Percentiles rank a stretch among this genome's conserved stretches.
These are phyloP conservation scores for Cecidostiba fungosa DNA, from an alignment of 2,888 invertebrate species.

Conservation along the genomic window DNA sequence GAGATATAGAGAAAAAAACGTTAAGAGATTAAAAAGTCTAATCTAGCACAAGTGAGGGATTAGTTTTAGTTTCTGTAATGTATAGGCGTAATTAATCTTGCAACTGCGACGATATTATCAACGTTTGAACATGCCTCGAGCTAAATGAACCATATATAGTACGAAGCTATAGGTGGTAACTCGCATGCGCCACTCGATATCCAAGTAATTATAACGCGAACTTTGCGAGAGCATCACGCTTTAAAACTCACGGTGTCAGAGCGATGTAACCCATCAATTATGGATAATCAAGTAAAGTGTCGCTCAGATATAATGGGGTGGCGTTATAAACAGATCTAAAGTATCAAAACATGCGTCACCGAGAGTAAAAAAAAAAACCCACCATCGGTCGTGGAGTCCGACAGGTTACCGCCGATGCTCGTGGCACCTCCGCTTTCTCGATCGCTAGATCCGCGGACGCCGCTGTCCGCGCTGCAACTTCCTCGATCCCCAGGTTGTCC, in stretches of 20 bases:
- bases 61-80: background rate
- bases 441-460: conserved; percentile 92
- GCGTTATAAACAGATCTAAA: background rate
- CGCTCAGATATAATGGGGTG: no score
- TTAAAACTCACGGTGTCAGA: no score
- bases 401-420: conserved; percentile 90
- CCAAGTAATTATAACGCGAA: conserved; percentile 21
- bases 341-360: background rate
- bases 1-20: no score
- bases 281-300: no score
- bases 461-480: conserved; percentile 93
- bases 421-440: conserved; percentile 90
- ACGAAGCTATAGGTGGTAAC: background rate
- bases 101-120: conserved; percentile 27
- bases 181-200: conserved; percentile 33
- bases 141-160: conserved; percentile 9
- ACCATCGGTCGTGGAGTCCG: conserved; percentile 90
- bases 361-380: conserved; percentile 70
- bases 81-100: conserved; percentile 14
- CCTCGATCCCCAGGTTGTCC: conserved; percentile 86
- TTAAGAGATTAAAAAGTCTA: no score
- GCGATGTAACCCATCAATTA: no score
- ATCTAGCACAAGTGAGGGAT: no score
- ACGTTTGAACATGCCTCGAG: conserved; percentile 38
- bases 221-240: background rate